Evolutionary conservation across 1,140 invertebrate species (phyloP).

Genomic region (Bilobella aurantiaca): DNA sequence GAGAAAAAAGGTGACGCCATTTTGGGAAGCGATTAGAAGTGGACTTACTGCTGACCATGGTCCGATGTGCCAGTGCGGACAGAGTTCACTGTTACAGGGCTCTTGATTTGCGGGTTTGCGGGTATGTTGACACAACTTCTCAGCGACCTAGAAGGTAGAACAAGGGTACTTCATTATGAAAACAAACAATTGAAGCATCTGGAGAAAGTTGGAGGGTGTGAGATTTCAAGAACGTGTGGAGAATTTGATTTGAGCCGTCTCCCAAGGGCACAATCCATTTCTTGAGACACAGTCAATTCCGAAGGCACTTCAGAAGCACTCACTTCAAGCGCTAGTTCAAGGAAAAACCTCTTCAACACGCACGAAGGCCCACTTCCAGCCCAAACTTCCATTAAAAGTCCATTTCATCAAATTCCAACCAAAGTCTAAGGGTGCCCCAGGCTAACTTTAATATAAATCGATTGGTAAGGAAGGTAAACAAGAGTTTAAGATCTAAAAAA

Average conservation of each 20-base stretch:
- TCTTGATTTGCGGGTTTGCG: conserved; percentile 65
- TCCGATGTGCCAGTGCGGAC: conserved; percentile 70
- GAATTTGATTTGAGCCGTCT: background rate
- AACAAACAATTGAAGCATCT: background rate
- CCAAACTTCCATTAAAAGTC: background rate
- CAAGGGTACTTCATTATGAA: conserved; percentile 7
- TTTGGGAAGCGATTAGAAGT: too few species aligned
- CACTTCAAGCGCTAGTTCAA: too few species aligned
- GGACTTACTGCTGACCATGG: conserved; percentile 76
- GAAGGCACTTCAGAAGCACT: background rate
- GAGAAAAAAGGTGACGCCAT: too few species aligned
- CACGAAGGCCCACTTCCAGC: background rate
- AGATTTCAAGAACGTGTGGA: background rate
- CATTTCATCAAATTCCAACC: background rate
- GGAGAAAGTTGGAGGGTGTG: conserved; percentile 6
- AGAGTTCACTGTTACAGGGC: conserved; percentile 67
- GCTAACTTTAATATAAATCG: background rate
- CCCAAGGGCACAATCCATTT: background rate
- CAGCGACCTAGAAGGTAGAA: conserved; percentile 50
- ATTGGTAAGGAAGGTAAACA: background rate
- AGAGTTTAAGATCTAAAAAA: background rate
- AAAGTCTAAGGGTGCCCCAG: background rate
- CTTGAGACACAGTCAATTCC: background rate
- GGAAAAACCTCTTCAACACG: conserved; percentile 1
- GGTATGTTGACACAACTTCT: conserved; percentile 57